Conservation (phyloP, 2,113 vertebrate species). For the Calypte anna region DNA sequence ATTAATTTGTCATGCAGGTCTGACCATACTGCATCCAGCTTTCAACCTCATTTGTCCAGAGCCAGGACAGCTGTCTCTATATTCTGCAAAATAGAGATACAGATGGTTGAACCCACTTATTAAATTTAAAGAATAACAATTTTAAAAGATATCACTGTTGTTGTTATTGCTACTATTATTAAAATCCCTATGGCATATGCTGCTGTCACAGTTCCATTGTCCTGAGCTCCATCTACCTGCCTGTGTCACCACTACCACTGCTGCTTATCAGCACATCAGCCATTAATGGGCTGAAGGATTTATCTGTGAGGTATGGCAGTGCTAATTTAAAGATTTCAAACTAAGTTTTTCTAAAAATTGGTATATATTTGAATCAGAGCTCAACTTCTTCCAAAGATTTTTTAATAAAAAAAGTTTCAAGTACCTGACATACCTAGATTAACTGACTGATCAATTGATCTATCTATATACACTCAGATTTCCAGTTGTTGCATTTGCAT, state of each 20-base stretch:
- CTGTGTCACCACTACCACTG: not conserved
- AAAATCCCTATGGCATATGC: not conserved
- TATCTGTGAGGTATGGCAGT: not conserved
- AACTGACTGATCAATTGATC: accelerated
- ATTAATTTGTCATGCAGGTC: not conserved
- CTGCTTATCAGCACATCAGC: not conserved
- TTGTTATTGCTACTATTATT: not conserved
- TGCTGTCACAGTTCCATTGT: not conserved
- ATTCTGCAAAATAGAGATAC: not conserved
- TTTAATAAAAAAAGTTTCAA: not conserved
- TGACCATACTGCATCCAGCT: not conserved
- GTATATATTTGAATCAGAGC: not conserved
- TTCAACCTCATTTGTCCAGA: not conserved
- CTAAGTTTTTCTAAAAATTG: not conserved
- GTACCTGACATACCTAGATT: not conserved
- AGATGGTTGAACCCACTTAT: not conserved
- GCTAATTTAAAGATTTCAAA: not conserved
- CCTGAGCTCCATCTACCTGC: not conserved
- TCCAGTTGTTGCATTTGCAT: not conserved
- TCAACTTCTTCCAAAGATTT: not conserved
- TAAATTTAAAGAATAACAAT: not conserved
- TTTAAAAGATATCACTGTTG: not conserved
- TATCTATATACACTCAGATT: not conserved
- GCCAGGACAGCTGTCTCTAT: not conserved
- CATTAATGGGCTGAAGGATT: not conserved